Evolutionary conservation across 2,797 vertebrate species (phyloP).

Genomic region (Lepus townsendii): DNA sequence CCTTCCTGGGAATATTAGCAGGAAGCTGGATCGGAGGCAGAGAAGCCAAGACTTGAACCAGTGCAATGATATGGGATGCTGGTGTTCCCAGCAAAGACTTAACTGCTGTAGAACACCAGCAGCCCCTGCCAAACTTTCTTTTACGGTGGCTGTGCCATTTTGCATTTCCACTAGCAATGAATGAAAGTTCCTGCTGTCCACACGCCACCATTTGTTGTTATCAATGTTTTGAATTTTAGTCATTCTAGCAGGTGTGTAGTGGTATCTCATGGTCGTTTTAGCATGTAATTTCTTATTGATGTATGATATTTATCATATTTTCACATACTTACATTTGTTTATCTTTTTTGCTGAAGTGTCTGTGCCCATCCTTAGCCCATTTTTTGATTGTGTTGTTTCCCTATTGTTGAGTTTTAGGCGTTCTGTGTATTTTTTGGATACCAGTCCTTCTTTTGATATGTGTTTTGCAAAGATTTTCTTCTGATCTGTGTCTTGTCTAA

Average conservation of each 20-base stretch:
- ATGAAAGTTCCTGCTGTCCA: background rate
- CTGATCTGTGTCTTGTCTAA: background rate
- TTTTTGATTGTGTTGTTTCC: background rate
- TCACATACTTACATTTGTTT: background rate
- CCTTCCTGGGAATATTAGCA: too few relatives aligned
- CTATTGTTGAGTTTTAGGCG: background rate
- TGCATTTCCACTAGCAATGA: background rate
- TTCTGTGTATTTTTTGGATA: background rate
- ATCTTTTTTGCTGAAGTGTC: background rate
- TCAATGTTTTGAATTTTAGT: background rate
- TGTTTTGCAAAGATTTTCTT: constrained; percentile 16
- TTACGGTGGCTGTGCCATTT: background rate
- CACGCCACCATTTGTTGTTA: background rate
- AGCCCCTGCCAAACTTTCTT: background rate
- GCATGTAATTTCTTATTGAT: background rate
- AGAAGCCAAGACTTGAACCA: too few relatives aligned
- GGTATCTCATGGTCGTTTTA: background rate
- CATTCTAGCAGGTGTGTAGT: background rate
- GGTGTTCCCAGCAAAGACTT: too few relatives aligned
- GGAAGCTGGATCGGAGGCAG: too few relatives aligned
- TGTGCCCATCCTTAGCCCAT: background rate
- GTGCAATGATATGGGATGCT: too few relatives aligned
- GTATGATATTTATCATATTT: background rate
- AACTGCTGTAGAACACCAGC: too few relatives aligned
- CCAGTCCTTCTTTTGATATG: background rate